Percentiles rank a stretch among this genome's conserved stretches.
These are phyloP conservation scores for Oasisia sp. DNA, from an alignment of 2,888 invertebrate species.

Conservation along the genomic window DNA sequence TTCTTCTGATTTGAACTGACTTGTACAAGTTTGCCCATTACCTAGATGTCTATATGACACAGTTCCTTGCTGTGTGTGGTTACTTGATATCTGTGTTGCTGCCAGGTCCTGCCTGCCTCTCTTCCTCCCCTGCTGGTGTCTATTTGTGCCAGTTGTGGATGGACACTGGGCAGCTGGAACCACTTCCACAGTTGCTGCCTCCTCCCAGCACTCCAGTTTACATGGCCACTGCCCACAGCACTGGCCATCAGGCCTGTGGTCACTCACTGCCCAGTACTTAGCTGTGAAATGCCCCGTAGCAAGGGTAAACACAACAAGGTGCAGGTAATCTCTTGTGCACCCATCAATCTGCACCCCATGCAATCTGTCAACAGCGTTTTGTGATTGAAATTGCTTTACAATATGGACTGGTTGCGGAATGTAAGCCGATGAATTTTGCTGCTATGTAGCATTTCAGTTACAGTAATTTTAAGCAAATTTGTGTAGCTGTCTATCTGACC, in stretches of 20 bases:
- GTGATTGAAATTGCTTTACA: too few relatives aligned
- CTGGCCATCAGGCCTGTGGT: neutral
- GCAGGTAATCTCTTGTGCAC: neutral
- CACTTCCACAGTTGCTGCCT: neutral
- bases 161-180: slow-evolving; percentile 17
- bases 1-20: neutral
- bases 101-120: neutral
- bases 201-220: neutral
- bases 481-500: too few relatives aligned
- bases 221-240: neutral
- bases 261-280: neutral
- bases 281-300: neutral
- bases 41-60: neutral
- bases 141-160: slow-evolving; percentile 4
- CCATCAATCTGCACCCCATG: neutral
- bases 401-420: too few relatives aligned
- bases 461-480: too few relatives aligned
- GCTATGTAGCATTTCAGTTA: too few relatives aligned
- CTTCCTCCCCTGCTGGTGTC: neutral
- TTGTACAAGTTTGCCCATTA: neutral
- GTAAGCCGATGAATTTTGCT: too few relatives aligned
- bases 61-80: neutral
- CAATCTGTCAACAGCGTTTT: neutral
- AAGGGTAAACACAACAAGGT: neutral
- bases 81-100: neutral